Percentiles rank a stretch among this genome's conserved stretches.
Conservation (phyloP, 2,797 vertebrate genomes). For the Dicrostonyx torquatus region DNA sequence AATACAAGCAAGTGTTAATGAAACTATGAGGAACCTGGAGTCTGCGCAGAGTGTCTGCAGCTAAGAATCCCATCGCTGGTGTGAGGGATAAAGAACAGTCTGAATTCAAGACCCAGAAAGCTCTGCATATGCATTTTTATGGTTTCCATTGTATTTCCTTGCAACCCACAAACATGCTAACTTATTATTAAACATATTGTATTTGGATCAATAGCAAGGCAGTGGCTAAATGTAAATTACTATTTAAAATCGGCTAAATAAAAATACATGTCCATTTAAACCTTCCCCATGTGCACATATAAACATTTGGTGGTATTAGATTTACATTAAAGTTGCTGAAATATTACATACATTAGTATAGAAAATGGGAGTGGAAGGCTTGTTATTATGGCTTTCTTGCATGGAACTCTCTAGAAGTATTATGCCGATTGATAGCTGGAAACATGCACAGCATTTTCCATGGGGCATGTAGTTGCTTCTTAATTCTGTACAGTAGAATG, state of each 20-base stretch:
- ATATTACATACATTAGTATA: not conserved
- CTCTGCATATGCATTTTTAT: not conserved
- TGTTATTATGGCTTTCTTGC: not conserved
- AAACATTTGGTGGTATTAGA: not conserved
- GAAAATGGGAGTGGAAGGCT: not conserved
- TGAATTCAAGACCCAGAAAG: constrained; percentile 9
- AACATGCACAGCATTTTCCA: not conserved
- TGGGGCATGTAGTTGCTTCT: not conserved
- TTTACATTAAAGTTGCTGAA: not conserved
- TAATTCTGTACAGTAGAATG: no score
- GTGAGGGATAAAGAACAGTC: not conserved
- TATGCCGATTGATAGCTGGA: not conserved
- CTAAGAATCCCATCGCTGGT: not conserved
- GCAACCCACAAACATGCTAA: constrained; percentile 25
- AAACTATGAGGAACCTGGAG: not conserved
- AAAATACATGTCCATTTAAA: constrained; percentile 22
- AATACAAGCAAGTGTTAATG: constrained; percentile 10
- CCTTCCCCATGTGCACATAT: not conserved
- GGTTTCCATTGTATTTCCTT: constrained; percentile 28
- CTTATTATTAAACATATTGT: constrained; percentile 4
- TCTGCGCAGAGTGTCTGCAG: not conserved
- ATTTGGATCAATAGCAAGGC: constrained; percentile 1
- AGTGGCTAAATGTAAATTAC: constrained; percentile 30
- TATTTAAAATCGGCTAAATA: constrained; percentile 13
- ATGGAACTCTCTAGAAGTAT: not conserved